Evolutionary conservation across 2,888 invertebrate genomes (phyloP).

Genomic region (Galeruca laticollis): DNA sequence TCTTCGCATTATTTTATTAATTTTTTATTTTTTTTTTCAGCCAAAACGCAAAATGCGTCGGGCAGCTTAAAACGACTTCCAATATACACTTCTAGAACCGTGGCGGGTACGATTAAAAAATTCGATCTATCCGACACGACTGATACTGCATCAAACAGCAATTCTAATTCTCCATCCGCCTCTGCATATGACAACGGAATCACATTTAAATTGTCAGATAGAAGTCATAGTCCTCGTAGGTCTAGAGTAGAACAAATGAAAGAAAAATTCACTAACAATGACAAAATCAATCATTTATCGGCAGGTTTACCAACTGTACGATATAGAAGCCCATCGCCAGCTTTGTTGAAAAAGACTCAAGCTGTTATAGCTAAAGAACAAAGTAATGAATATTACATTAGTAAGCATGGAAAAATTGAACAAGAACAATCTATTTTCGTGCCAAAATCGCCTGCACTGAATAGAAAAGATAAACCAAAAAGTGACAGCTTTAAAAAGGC

Average conservation of each 20-base stretch:
- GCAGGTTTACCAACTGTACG: not conserved
- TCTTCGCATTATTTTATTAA: not conserved
- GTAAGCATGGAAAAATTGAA: slow-evolving; percentile 31
- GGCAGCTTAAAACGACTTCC: slow-evolving; percentile 60
- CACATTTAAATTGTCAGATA: not conserved
- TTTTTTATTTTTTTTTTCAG: slow-evolving; percentile 48
- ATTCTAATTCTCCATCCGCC: not conserved
- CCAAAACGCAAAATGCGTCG: slow-evolving; percentile 59
- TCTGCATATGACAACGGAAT: not conserved
- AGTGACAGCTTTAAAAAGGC: slow-evolving; percentile 64
- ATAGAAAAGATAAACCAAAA: slow-evolving; percentile 57
- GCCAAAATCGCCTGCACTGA: slow-evolving; percentile 47
- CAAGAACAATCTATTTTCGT: not conserved
- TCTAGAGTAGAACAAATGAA: slow-evolving; percentile 50
- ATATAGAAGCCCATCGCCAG: slow-evolving; percentile 64
- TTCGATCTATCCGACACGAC: slow-evolving; percentile 54
- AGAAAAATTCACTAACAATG: slow-evolving; percentile 45
- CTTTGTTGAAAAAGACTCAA: slow-evolving; percentile 66
- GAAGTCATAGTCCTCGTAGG: slow-evolving; percentile 8
- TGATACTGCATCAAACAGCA: not conserved
- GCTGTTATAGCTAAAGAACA: slow-evolving; percentile 66
- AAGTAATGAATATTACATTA: slow-evolving; percentile 62
- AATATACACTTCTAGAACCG: slow-evolving; percentile 59
- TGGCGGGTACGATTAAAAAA: slow-evolving; percentile 63
- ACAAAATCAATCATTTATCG: slow-evolving; percentile 6